phyloP scores from a whole-genome alignment of 1,140 invertebrate species.

The Caenorhabditis tropicalis region DNA sequence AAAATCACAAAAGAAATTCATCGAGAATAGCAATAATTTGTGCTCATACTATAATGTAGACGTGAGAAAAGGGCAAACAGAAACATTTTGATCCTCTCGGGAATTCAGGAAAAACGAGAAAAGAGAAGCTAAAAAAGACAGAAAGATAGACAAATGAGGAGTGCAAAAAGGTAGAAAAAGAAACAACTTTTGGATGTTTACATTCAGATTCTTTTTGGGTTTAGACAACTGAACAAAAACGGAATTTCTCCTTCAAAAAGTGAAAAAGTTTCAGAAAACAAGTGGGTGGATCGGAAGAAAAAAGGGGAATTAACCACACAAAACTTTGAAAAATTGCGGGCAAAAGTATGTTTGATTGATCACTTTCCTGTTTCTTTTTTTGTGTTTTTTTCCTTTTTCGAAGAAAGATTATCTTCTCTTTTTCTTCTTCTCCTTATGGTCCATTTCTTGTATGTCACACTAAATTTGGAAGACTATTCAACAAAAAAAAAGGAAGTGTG shows the following conservation, averaged over 20 bases:
- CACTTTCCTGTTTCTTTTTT: conserved; percentile 17
- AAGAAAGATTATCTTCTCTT: neutral
- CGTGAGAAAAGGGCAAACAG: neutral
- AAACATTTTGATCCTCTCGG: conserved; percentile 4
- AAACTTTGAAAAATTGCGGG: conserved; percentile 26
- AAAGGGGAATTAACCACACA: neutral
- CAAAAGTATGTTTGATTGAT: conserved; percentile 5
- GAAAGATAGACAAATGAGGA: conserved; percentile 14
- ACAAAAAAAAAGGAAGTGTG: conserved; percentile 24
- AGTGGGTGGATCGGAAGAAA: neutral
- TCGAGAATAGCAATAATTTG: too few relatives aligned
- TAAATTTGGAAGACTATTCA: conserved; percentile 30
- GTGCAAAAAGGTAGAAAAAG: neutral
- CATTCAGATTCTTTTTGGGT: neutral
- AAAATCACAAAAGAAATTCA: too few relatives aligned
- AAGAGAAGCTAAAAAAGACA: neutral
- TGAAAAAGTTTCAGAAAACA: neutral
- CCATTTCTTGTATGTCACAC: neutral
- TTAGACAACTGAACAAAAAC: neutral
- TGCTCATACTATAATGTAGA: conserved; percentile 15
- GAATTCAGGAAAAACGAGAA: neutral
- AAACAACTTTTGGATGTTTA: neutral
- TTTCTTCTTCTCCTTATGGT: neutral
- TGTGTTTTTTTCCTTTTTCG: neutral
- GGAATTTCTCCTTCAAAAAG: neutral